A percentile compares a stretch with the other conserved stretches of the same genome.
Evolutionary conservation across 2,888 invertebrate species (phyloP).

Genomic region (Pheosia tremula): DNA sequence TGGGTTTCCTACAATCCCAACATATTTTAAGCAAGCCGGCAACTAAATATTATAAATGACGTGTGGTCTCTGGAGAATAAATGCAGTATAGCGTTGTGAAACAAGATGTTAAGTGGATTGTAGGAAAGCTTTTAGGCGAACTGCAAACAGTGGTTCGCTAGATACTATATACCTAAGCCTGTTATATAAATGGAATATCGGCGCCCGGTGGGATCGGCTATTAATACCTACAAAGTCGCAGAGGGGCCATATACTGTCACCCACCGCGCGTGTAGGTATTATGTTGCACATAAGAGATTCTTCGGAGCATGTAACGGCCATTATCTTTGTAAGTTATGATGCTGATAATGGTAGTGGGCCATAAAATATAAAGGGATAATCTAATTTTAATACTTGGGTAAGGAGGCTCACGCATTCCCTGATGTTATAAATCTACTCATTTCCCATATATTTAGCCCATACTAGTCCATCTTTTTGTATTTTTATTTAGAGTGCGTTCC

Average conservation of each 20-base stretch:
- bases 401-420: slow-evolving; percentile 4
- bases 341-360: slow-evolving; percentile 34
- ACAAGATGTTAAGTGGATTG: slow-evolving; percentile 51
- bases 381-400: slow-evolving; percentile 19
- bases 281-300: slow-evolving; percentile 47
- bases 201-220: slow-evolving; percentile 39
- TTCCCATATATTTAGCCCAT: too few relatives aligned
- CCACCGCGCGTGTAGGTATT: slow-evolving; percentile 39
- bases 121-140: slow-evolving; percentile 62
- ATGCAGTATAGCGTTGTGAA: slow-evolving; percentile 34
- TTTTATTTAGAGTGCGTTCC: too few relatives aligned
- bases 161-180: slow-evolving; percentile 35
- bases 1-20: slow-evolving; percentile 7
- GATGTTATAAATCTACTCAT: not conserved
- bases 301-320: slow-evolving; percentile 43
- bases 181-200: slow-evolving; percentile 52
- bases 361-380: slow-evolving; percentile 29
- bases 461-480: too few relatives aligned
- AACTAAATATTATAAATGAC: slow-evolving; percentile 12
- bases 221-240: slow-evolving; percentile 37
- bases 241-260: slow-evolving; percentile 24
- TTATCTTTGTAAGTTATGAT: slow-evolving; percentile 49
- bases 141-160: slow-evolving; percentile 40
- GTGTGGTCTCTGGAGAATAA: slow-evolving; percentile 21
- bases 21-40: slow-evolving; percentile 6